phyloP scores from a whole-genome alignment of 2,797 vertebrate genomes.

The Intellagama lesueurii region DNA sequence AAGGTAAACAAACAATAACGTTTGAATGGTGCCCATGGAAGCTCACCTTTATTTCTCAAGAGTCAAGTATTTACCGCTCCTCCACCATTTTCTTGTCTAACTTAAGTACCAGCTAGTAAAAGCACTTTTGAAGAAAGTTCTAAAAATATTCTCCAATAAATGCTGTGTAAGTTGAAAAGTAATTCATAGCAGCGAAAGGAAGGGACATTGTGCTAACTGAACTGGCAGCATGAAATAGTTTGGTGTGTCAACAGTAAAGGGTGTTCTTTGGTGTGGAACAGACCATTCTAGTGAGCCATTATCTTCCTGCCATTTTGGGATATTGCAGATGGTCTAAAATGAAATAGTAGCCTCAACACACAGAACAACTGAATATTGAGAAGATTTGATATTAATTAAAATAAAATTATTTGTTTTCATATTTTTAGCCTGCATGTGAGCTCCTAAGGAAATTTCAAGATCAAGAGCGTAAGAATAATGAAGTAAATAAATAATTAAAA shows the following conservation, averaged over 20 bases:
- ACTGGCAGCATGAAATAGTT: slow-evolving; percentile 10
- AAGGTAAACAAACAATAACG: not conserved
- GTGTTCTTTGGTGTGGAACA: slow-evolving; percentile 36
- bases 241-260: not conserved
- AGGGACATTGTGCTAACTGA: slow-evolving; percentile 38
- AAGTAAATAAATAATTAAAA: not conserved
- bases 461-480: not conserved
- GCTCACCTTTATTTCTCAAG: not conserved
- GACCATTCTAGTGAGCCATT: slow-evolving; percentile 26
- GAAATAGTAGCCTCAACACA: not conserved
- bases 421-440: not conserved
- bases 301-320: slow-evolving; percentile 17
- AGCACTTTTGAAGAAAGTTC: slow-evolving; percentile 55
- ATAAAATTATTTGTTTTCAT: not conserved
- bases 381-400: not conserved
- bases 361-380: not conserved
- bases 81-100: slow-evolving; percentile 33
- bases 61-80: slow-evolving; percentile 12
- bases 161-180: slow-evolving; percentile 49
- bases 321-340: slow-evolving; percentile 25
- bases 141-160: slow-evolving; percentile 56
- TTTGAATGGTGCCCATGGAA: not conserved
- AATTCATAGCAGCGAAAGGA: slow-evolving; percentile 18
- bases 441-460: not conserved
- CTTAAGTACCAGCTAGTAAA: slow-evolving; percentile 44